Evolutionary conservation across 2,797 vertebrate genomes (phyloP), one percentile per base, ranked within the genome.

Genomic region (Pseudomugil gertrudae): DNA sequence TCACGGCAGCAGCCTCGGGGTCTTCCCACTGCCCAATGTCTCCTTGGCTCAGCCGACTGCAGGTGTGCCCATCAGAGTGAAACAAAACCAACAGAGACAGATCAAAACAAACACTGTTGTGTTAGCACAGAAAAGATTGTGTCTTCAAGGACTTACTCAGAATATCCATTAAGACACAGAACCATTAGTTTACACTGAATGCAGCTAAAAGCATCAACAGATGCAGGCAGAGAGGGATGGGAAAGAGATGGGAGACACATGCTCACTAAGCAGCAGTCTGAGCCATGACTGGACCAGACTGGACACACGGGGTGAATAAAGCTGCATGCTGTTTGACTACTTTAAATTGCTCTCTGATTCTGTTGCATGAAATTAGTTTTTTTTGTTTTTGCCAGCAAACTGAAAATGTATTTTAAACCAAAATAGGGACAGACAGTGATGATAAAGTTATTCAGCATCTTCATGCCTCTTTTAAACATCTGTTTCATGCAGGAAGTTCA

Each of bases 1-100:
- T 94, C 92, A 95, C 87, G 88, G 95, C 92, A 92, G 96, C 96
- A 79, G 96, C 95, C 92, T 99, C 98, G 8, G 96, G 97, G 92
- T 99, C 97, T 90, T 97, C 96, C 92, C 96, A 97, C 74, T 96
- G 96, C 93, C 84, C 95, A 92, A 95, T 90, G 79, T 95, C 95
- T 94, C 95, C 96, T 94, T 96, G 96, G 95, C 93, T 90, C 90
- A 95, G 95, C 91, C 94, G 96, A 95, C 97, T 98, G 96, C 95
- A 94, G 88, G 90, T 73, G 57, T 9, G 35, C 69, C 86, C 73
- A 14, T 61, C 71, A 50, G 80, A 62, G 83, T 65, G 79, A 85
- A 72, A 74, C 67, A 84, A 69, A 85, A 83, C 3, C 67, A 70
- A 87, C 74, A 87, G 73, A 84, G 70, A 91, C 55, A 90, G 80